Evolutionary conservation across 2,888 invertebrate genomes (phyloP), one percentile per base, ranked within the genome.

Genomic region (Agrochola lota): DNA sequence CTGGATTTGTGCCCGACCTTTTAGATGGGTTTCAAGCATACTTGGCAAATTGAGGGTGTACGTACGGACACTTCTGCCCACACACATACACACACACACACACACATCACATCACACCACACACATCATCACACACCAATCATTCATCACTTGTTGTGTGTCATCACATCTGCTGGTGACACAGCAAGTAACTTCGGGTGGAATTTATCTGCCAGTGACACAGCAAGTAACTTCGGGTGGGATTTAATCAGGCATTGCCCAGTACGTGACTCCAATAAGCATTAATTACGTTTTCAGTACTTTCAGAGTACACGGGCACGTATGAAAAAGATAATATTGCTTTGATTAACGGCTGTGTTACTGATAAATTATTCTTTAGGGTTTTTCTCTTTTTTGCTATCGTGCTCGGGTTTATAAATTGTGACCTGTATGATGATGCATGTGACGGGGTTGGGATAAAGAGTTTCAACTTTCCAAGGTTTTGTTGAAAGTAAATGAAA

Each of bases 271-370:
- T 88, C 87, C 90, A 91, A 92, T 91, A 89, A 89, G 87, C 91
- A 91, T 92, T 93, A 93, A 93, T 93, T 92, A 91, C 88, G 70
- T 84, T 90, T 91, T 86, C 88, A 89, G 87, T 86, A 86, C 85
- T 83, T 85, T 86, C 87, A 89, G 88, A 85, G 84, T 40, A 87
- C 88, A 83, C 78, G 72, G 88, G 87, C 91, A 90, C 91, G 89
- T 91, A 89, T 88, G 83, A 85, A 87, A 88, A 88, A 90, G 90
- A 92, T 91, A 88, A 90, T 88, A 90, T 90, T 90, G 78, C 79
- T 85, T 86, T 91, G 91, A 92, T 91, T 89, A 91, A 91, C 87
- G 91, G 78, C 78, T 74, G 71, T 35, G 81, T 77, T 63, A 74
- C 84, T 73, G 67, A 74, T 87, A 67, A 82, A 87, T 85, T 87